phyloP scores from a whole-genome alignment of 2,888 invertebrate genomes.

The Chorisops tibialis region DNA sequence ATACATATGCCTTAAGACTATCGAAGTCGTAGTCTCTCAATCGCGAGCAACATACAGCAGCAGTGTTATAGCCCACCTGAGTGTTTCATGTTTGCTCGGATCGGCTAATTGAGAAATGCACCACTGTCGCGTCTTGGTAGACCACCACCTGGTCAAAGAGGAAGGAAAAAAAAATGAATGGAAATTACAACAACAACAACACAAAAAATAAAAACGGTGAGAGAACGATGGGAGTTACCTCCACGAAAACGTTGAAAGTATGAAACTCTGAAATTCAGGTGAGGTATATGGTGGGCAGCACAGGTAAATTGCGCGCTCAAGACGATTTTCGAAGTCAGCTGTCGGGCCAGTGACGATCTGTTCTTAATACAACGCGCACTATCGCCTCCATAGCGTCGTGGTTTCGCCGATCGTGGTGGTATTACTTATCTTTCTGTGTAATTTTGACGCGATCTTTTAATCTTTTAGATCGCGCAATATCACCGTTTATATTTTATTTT shows the following conservation, averaged over 20 bases:
- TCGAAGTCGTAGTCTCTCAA: too few species aligned
- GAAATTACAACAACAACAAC: too few species aligned
- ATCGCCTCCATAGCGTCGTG: too few species aligned
- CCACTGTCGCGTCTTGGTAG: not conserved
- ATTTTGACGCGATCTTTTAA: too few species aligned
- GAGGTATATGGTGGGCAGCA: not conserved
- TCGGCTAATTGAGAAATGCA: conserved; percentile 11
- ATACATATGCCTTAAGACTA: too few species aligned
- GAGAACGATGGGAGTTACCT: not conserved
- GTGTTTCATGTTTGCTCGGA: not conserved
- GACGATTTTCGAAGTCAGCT: conserved; percentile 20
- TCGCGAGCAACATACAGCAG: not conserved
- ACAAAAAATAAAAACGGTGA: not conserved
- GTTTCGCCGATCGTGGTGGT: too few species aligned
- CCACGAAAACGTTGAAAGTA: too few species aligned
- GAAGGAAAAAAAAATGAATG: too few species aligned
- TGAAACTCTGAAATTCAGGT: not conserved
- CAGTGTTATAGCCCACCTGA: conserved; percentile 18
- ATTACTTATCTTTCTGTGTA: too few species aligned
- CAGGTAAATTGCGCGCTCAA: conserved; percentile 13
- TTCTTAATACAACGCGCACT: conserved; percentile 14
- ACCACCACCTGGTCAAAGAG: too few species aligned
- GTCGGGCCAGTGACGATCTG: conserved; percentile 18
- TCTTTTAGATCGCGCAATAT: too few species aligned
- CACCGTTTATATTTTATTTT: too few species aligned